A percentile compares a stretch with the other conserved stretches of the same genome.
These are phyloP conservation scores for Ara ararauna DNA, from an alignment of 2,797 vertebrate species.

Conservation along the genomic window DNA sequence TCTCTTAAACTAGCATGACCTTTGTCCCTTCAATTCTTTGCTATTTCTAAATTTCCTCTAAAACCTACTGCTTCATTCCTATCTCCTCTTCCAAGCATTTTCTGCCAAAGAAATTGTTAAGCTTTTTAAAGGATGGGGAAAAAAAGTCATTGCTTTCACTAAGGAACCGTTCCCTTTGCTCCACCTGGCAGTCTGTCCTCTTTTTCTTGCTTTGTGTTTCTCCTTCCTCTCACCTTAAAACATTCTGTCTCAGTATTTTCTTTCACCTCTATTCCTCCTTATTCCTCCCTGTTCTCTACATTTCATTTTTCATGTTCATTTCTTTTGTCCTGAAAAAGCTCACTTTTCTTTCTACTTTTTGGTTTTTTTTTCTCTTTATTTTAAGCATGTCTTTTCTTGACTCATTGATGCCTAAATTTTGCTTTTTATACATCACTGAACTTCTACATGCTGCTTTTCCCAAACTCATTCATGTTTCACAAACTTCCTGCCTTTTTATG, in stretches of 20 bases:
- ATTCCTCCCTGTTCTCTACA: neutral
- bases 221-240: neutral
- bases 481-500: neutral
- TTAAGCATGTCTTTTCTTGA: neutral
- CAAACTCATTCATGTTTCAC: neutral
- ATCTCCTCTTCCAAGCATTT: slow-evolving; percentile 1
- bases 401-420: neutral
- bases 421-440: neutral
- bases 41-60: slow-evolving; percentile 39
- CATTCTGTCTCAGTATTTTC: neutral
- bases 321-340: neutral
- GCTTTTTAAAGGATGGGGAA: neutral
- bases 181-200: neutral
- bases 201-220: neutral
- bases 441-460: neutral
- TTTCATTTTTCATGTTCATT: neutral
- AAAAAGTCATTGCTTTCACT: neutral
- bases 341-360: neutral
- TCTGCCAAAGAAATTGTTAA: slow-evolving; percentile 21
- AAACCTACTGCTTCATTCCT: neutral
- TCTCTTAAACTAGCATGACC: neutral
- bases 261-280: neutral
- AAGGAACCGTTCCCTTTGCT: slow-evolving; percentile 8
- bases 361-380: neutral
- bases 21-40: slow-evolving; percentile 27